Conservation (phyloP, 1,140 invertebrate genomes). For the Plectrocnemia conspersa region DNA sequence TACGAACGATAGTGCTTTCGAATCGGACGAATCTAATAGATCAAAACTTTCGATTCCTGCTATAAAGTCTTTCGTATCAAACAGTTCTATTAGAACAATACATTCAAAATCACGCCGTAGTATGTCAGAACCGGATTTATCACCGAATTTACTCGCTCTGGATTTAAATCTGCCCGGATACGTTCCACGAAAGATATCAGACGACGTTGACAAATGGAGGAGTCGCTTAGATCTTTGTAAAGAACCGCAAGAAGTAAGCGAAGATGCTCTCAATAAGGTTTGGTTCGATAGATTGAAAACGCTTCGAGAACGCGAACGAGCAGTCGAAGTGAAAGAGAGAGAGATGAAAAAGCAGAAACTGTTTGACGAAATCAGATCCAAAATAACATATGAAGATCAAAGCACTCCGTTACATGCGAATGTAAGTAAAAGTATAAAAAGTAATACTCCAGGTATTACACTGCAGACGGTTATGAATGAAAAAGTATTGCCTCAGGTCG, state of each 20-base stretch:
- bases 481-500: slow-evolving; percentile 30
- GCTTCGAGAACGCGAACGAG: slow-evolving; percentile 45
- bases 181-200: slow-evolving; percentile 41
- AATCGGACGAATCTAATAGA: slow-evolving; percentile 30
- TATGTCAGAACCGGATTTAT: slow-evolving; percentile 43
- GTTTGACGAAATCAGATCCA: slow-evolving; percentile 22
- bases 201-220: slow-evolving; percentile 41
- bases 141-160: slow-evolving; percentile 46
- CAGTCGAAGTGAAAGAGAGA: slow-evolving; percentile 45
- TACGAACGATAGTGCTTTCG: slow-evolving; percentile 31
- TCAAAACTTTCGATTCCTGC: slow-evolving; percentile 16
- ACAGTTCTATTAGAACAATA: slow-evolving; percentile 38
- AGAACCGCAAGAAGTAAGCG: slow-evolving; percentile 43
- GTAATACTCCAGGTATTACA: slow-evolving; percentile 35
- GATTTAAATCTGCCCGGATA: slow-evolving; percentile 49
- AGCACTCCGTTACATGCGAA: too few species aligned
- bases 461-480: slow-evolving; percentile 43
- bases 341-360: slow-evolving; percentile 46
- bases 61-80: slow-evolving; percentile 43
- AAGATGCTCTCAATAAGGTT: slow-evolving; percentile 46
- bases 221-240: slow-evolving; percentile 38
- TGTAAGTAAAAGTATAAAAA: not conserved
- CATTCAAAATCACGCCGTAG: slow-evolving; percentile 39
- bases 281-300: slow-evolving; percentile 47
- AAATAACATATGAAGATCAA: slow-evolving; percentile 18